Evolutionary conservation across 1,140 invertebrate species (phyloP).

Genomic region (Euborellia annulipes): DNA sequence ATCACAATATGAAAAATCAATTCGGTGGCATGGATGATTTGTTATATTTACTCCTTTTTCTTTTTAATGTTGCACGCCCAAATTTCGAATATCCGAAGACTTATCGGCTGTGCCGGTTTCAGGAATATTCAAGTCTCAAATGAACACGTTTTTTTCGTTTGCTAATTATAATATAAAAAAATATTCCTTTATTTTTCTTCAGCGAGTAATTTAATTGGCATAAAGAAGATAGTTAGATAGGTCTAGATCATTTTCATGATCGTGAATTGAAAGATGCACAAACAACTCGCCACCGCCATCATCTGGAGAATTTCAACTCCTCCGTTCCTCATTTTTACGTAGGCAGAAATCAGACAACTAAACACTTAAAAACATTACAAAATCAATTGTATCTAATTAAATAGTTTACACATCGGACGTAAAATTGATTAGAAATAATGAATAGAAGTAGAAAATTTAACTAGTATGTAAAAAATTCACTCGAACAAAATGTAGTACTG

Average conservation of each 20-base stretch:
- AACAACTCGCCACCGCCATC: constrained; percentile 10
- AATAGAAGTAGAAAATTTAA: no score
- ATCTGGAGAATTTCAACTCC: constrained; percentile 10
- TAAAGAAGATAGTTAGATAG: no score
- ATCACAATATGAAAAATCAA: background rate
- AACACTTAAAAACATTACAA: no score
- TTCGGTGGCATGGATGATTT: background rate
- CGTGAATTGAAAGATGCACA: constrained; percentile 11
- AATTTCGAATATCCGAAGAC: background rate
- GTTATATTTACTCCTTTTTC: background rate
- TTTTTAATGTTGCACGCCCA: constrained; percentile 5
- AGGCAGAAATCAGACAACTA: constrained; percentile 5
- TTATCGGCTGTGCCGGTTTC: constrained; percentile 10
- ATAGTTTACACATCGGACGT: no score
- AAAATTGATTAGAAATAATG: no score
- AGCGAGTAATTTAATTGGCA: background rate
- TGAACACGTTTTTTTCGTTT: no score
- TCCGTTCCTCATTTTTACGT: constrained; percentile 10
- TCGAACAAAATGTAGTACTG: no score
- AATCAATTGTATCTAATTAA: no score
- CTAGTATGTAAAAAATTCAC: no score
- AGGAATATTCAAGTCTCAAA: constrained; percentile 4
- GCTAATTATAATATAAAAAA: no score
- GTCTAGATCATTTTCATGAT: constrained; percentile 11
- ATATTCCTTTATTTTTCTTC: constrained; percentile 2